Conservation (phyloP, 1,140 invertebrate species). For the Mactra quadrangularis region DNA sequence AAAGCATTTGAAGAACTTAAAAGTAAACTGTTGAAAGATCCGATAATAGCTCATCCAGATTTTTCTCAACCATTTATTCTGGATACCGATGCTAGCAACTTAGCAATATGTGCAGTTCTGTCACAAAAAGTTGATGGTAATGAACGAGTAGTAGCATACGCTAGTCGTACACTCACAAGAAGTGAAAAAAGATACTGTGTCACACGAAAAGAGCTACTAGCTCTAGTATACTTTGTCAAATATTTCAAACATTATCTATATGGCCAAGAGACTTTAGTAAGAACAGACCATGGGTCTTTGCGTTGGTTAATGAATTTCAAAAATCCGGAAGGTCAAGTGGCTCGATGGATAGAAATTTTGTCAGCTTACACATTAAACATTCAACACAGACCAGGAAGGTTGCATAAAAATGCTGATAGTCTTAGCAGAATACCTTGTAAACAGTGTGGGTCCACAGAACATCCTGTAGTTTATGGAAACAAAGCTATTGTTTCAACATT, state of each 20-base stretch:
- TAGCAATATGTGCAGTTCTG: neutral
- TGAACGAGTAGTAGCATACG: conserved; percentile 12
- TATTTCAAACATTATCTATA: conserved; percentile 64
- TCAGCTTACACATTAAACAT: neutral
- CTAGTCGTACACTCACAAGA: conserved; percentile 8
- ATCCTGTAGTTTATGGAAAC: no score
- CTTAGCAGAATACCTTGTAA: neutral
- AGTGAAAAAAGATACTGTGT: conserved; percentile 46
- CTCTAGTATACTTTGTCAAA: conserved; percentile 63
- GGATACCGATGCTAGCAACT: neutral
- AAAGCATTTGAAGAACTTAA: neutral
- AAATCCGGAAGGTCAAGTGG: conserved; percentile 20
- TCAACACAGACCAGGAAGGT: neutral
- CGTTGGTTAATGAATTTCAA: conserved; percentile 5
- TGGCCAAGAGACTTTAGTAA: conserved; percentile 32
- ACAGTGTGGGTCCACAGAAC: neutral
- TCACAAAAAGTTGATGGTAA: conserved; percentile 4
- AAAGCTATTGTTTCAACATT: no score
- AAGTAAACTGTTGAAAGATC: neutral
- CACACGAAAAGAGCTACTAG: conserved; percentile 64
- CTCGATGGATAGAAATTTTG: conserved; percentile 9
- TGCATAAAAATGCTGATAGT: conserved; percentile 1
- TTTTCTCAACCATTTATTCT: neutral
- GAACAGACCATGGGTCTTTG: conserved; percentile 12
- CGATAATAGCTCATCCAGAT: neutral